Evolutionary conservation across 2,797 vertebrate species (phyloP).

Genomic region (Columba guinea): DNA sequence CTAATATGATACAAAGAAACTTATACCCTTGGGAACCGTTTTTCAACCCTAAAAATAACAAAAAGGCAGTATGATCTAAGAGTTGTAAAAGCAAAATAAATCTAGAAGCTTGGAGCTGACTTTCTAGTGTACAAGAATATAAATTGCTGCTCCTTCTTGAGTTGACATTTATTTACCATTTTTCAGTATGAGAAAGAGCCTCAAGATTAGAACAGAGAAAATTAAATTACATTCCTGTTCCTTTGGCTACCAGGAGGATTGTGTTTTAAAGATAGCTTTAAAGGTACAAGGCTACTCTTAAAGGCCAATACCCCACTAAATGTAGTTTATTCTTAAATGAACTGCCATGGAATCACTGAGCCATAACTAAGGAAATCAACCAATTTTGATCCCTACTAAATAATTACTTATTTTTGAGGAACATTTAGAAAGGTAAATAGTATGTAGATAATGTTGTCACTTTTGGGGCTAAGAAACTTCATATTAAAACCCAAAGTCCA

Average conservation of each 20-base stretch:
- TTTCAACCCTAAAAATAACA: slow-evolving; percentile 49
- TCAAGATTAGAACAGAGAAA: slow-evolving; percentile 56
- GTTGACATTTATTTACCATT: slow-evolving; percentile 66
- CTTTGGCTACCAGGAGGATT: neutral
- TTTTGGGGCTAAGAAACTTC: neutral
- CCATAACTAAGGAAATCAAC: neutral
- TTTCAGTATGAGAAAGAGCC: slow-evolving; percentile 33
- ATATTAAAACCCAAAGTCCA: neutral
- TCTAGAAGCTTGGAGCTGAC: slow-evolving; percentile 42
- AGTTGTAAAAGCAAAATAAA: slow-evolving; percentile 63
- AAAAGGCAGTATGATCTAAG: neutral
- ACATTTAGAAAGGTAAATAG: neutral
- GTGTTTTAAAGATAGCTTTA: slow-evolving; percentile 36
- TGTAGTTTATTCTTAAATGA: neutral
- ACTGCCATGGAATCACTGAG: neutral
- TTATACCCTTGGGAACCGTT: slow-evolving; percentile 30
- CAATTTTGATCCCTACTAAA: neutral
- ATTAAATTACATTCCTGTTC: slow-evolving; percentile 56
- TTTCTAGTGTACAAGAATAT: slow-evolving; percentile 48
- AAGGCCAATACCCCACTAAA: neutral
- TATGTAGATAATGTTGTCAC: neutral
- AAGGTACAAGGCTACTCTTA: neutral
- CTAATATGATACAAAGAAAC: slow-evolving; percentile 15
- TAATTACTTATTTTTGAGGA: neutral
- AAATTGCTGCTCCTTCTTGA: slow-evolving; percentile 44